A percentile compares a stretch with the other conserved stretches of the same genome.
phyloP scores from a whole-genome alignment of 2,797 vertebrate genomes.

The Nannoperca australis region DNA sequence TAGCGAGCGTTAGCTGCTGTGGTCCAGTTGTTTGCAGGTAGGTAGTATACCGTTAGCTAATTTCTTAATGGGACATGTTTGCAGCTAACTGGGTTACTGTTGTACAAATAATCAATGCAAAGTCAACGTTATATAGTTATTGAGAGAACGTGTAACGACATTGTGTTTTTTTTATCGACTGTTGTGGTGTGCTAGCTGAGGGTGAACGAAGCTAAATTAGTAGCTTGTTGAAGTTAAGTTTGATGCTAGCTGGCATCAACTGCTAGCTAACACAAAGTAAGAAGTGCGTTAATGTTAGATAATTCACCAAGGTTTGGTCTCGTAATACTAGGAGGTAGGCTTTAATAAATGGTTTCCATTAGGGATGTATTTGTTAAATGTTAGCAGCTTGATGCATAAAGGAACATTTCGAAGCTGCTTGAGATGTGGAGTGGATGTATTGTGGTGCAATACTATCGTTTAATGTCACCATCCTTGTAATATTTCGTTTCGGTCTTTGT shows the following conservation, averaged over 20 bases:
- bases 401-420: background rate
- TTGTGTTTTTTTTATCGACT: background rate
- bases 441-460: background rate
- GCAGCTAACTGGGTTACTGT: background rate
- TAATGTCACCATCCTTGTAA: background rate
- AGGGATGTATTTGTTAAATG: background rate
- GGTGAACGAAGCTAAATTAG: conserved; percentile 45
- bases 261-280: conserved; percentile 31
- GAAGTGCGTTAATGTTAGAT: background rate
- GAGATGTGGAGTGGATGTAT: conserved; percentile 16
- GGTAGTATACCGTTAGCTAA: conserved; percentile 6
- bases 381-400: background rate
- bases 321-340: fast-evolving
- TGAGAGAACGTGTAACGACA: fast-evolving
- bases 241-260: conserved; percentile 32
- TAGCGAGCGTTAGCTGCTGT: conserved; percentile 50
- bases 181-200: conserved; percentile 23
- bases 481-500: conserved; percentile 3
- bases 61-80: background rate
- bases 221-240: conserved; percentile 51
- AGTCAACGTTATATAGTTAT: fast-evolving
- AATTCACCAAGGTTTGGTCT: background rate
- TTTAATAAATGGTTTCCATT: fast-evolving
- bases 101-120: background rate
- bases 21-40: conserved; percentile 47